phyloP scores from a whole-genome alignment of 2,888 invertebrate genomes.

The Mayetiola destructor region DNA sequence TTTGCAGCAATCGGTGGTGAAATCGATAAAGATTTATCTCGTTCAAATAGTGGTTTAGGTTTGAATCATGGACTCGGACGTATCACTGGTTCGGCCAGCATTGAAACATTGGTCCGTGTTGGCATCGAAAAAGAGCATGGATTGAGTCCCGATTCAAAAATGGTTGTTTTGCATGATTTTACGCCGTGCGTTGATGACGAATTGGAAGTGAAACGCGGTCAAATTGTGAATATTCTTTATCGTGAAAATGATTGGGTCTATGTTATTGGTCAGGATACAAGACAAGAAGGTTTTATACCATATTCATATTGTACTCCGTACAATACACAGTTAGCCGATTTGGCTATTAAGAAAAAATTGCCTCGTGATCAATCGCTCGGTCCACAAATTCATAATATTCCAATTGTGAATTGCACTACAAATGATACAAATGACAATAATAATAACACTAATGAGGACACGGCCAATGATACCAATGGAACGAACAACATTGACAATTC shows the following conservation, averaged over 20 bases:
- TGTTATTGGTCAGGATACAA: constrained; percentile 77
- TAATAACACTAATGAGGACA: not conserved
- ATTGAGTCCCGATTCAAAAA: constrained; percentile 81
- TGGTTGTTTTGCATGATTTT: constrained; percentile 89
- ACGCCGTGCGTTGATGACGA: constrained; percentile 92
- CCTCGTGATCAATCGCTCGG: constrained; percentile 41
- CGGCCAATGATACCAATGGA: no score
- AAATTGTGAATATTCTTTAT: constrained; percentile 87
- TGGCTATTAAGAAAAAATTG: constrained; percentile 74
- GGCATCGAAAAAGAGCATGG: constrained; percentile 89
- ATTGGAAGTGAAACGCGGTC: constrained; percentile 74
- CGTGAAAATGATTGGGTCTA: constrained; percentile 96
- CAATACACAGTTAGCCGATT: constrained; percentile 59
- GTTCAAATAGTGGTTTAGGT: constrained; percentile 43
- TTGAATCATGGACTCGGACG: constrained; percentile 73
- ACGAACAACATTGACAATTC: not conserved
- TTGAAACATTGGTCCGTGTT: constrained; percentile 75
- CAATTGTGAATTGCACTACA: not conserved
- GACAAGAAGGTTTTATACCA: constrained; percentile 88
- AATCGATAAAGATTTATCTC: constrained; percentile 57
- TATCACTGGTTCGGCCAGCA: constrained; percentile 87
- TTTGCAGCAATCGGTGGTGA: constrained; percentile 55
- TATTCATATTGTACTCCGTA: constrained; percentile 85
- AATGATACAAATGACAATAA: not conserved
- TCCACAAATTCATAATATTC: not conserved